Evolutionary conservation across 64 coral and sea anemone species (phyloP), one percentile per base, ranked within the genome.

Genomic region (Actinia tenebrosa): DNA sequence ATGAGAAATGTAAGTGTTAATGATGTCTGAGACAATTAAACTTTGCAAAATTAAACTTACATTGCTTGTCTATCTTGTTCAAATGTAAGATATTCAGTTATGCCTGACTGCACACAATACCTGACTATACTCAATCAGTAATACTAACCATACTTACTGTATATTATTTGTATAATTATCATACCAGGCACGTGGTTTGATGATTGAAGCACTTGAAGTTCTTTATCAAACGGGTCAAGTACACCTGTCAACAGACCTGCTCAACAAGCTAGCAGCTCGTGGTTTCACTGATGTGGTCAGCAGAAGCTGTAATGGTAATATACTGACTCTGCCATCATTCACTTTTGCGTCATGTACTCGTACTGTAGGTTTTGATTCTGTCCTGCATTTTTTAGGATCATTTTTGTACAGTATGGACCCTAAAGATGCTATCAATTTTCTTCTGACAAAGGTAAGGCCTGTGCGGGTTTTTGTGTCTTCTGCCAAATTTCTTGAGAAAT

Each of bases 231-330:
- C 86, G 71, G 97, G 97, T 16, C 90, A 99, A 71, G 88, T 92
- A 72, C 91, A 99, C 56, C 84, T 99, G 3, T 85, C 93, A 16
- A 27, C 86, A 60, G 86, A 87, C 11, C 64, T 94, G 9, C 93
- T 90, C 15, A 83, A 58, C 52, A 95, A 95, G 69, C 64, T 99
- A 17, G 91, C 91, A 50, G 91, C 97, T 10, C 84, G 93, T 86
- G 97, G 97, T 27, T 99, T 99, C 64, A 92, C 97, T 16, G 93
- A 99, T 42, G 83, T 91, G 15, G 88, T 99, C 77, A 92, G 93
- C 80, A 87, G 71, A 77, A 91, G 90, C 84, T 92, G 83, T 8
- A 88, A 95, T 75, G 97, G 97, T 95, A 80, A 87, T 69, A 37
- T 37, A 50, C 7, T 5, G 10, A 2, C 20, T 81, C 50, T 20